Conservation (phyloP, 1,140 invertebrate species). For the Tetramorium alpestre region DNA sequence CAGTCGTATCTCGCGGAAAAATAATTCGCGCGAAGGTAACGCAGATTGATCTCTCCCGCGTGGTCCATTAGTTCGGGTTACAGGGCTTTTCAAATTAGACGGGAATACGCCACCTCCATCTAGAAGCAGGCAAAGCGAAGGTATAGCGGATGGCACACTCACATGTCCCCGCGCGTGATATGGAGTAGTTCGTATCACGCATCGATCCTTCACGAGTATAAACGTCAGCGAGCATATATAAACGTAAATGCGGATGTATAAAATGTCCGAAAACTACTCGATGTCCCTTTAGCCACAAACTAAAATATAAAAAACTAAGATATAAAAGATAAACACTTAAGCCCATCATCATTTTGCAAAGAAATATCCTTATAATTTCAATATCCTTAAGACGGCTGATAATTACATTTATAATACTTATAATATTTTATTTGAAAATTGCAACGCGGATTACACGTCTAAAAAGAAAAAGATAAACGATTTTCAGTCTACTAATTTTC, state of each 20-base stretch:
- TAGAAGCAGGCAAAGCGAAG: background rate
- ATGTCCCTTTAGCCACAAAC: background rate
- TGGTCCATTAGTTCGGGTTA: conserved; percentile 72
- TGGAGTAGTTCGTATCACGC: conserved; percentile 10
- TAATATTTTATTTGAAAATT: background rate
- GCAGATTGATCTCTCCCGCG: conserved; percentile 71
- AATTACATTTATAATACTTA: background rate
- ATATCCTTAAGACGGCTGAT: background rate
- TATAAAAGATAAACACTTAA: background rate
- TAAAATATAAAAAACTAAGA: background rate
- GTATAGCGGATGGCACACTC: background rate
- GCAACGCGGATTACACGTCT: background rate
- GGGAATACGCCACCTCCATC: background rate
- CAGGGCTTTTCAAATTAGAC: conserved; percentile 69
- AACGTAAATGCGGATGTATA: background rate
- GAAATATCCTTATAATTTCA: background rate
- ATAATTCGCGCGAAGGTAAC: conserved; percentile 70
- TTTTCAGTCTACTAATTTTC: conserved; percentile 8
- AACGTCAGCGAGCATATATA: background rate
- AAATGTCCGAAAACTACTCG: background rate
- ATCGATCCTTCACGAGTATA: conserved; percentile 15
- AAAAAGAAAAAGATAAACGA: background rate
- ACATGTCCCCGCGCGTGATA: conserved; percentile 9
- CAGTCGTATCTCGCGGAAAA: conserved; percentile 58
- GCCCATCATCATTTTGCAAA: no score